Conservation (phyloP, 2,113 vertebrate species). For the Pelecanoides urinatrix region DNA sequence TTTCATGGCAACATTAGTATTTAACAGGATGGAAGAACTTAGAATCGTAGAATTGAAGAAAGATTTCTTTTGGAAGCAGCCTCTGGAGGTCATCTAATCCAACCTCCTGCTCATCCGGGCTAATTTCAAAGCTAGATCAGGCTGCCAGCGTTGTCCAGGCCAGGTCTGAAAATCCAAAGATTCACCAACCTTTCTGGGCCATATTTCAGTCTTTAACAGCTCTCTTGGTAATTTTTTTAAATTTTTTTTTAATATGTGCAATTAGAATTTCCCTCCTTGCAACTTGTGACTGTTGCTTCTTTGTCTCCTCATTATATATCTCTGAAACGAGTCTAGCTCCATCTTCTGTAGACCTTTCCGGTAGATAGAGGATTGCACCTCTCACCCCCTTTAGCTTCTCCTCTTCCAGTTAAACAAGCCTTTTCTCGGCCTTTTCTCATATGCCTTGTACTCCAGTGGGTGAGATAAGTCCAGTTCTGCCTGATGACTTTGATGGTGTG, state of each 20-base stretch:
- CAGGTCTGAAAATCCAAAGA: not conserved
- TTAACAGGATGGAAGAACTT: not conserved
- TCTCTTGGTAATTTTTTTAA: no score
- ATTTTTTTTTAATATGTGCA: not conserved
- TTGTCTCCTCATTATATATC: no score
- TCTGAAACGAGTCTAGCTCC: not conserved
- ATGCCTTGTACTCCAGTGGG: rapidly evolving
- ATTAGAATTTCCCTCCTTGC: not conserved
- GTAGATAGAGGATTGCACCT: not conserved
- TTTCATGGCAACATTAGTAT: not conserved
- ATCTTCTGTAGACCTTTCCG: not conserved
- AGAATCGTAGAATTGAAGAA: not conserved
- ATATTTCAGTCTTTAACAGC: not conserved
- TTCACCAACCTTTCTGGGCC: not conserved
- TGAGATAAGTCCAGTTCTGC: not conserved
- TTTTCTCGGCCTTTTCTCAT: not conserved
- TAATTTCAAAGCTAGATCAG: not conserved
- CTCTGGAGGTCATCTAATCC: not conserved
- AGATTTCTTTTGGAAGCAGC: not conserved
- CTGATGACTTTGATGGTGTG: not conserved
- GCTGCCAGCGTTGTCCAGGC: not conserved
- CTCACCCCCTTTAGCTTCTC: not conserved
- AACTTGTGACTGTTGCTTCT: not conserved
- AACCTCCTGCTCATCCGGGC: not conserved
- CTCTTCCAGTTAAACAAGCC: not conserved